Conservation (phyloP, 2,797 vertebrate genomes). For the Decapterus maruadsi region DNA sequence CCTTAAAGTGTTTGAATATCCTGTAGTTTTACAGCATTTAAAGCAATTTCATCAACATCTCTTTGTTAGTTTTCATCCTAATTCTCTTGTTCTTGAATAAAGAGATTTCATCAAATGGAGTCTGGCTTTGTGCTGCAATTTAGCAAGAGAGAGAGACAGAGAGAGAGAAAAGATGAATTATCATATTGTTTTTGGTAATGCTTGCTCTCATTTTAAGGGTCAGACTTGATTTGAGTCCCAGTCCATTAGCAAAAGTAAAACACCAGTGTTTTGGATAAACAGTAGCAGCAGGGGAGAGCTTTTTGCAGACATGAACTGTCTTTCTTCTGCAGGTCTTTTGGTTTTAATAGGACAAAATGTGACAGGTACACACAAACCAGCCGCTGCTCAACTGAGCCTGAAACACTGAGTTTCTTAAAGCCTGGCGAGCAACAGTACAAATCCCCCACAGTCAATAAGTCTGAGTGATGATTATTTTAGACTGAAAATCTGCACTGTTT, state of each 20-base stretch:
- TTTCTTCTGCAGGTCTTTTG: constrained; percentile 87
- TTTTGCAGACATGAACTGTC: constrained; percentile 89
- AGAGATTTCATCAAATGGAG: constrained; percentile 90
- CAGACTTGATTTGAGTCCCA: constrained; percentile 96
- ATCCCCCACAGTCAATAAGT: constrained; percentile 11
- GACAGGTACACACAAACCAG: constrained; percentile 91
- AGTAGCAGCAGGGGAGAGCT: constrained; percentile 94
- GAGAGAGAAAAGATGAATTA: constrained; percentile 83
- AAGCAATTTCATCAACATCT: constrained; percentile 20
- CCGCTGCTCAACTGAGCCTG: constrained; percentile 22
- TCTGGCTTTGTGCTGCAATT: constrained; percentile 90
- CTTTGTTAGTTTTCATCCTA: constrained; percentile 69
- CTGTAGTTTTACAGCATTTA: constrained; percentile 8
- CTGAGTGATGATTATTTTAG: constrained; percentile 12
- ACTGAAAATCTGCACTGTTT: not conserved
- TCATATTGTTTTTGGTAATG: constrained; percentile 93
- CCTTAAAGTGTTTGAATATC: constrained; percentile 37
- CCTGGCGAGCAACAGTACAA: constrained; percentile 3
- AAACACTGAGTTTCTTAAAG: constrained; percentile 11
- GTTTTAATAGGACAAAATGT: constrained; percentile 90
- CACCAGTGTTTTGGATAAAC: constrained; percentile 95
- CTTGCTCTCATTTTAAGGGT: constrained; percentile 92
- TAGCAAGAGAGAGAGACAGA: constrained; percentile 61
- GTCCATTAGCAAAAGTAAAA: constrained; percentile 91
- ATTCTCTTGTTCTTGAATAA: constrained; percentile 85